These are phyloP conservation scores for Corvus cornix DNA, from an alignment of 2,113 vertebrate species.

Conservation along the genomic window DNA sequence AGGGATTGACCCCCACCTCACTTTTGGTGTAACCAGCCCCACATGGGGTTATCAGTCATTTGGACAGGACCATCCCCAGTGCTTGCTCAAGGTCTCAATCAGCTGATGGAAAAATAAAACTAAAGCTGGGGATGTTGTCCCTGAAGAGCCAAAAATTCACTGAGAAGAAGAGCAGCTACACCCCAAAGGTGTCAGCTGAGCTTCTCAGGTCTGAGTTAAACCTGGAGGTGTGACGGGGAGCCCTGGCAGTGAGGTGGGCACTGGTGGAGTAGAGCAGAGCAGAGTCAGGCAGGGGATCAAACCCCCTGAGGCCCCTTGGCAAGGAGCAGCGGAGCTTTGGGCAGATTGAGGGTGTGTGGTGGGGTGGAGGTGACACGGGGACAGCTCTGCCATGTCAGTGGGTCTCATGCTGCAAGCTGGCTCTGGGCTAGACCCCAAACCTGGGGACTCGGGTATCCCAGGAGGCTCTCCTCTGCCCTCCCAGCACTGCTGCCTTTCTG, in stretches of 20 bases:
- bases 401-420: not conserved
- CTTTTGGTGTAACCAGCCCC: not conserved
- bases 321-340: not conserved
- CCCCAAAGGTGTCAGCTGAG: not conserved
- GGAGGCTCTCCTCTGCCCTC: not conserved
- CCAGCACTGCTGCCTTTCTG: not conserved
- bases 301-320: not conserved
- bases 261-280: not conserved
- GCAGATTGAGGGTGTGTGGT: not conserved
- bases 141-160: not conserved
- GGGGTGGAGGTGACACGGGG: not conserved
- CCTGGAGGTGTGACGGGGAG: not conserved
- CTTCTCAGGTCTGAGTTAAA: not conserved
- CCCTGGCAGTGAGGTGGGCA: not conserved
- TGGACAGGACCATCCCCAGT: not conserved
- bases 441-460: not conserved
- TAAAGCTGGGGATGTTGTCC: not conserved
- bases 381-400: not conserved
- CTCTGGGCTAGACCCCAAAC: not conserved
- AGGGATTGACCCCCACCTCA: not conserved
- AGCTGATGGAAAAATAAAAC: not conserved
- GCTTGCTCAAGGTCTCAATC: not conserved
- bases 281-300: not conserved
- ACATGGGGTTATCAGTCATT: not conserved
- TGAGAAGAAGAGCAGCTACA: not conserved